Percentiles rank a stretch among this genome's conserved stretches.
Evolutionary conservation across 2,113 vertebrate genomes (phyloP).

Genomic region (Otis tarda): DNA sequence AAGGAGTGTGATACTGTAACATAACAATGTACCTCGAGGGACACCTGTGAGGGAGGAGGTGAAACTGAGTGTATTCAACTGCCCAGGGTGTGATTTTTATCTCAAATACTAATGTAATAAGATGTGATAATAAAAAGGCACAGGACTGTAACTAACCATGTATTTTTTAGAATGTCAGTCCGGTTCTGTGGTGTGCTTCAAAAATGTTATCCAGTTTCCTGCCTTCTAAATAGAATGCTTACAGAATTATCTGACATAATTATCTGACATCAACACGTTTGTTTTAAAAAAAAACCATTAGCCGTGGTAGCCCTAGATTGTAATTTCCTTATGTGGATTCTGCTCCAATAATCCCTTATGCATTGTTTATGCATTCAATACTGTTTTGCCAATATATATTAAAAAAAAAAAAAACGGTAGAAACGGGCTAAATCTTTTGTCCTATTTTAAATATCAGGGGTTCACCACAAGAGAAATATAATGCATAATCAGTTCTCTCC

Average conservation of each 20-base stretch:
- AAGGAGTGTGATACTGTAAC: conserved; percentile 28
- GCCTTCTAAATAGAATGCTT: conserved; percentile 17
- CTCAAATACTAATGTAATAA: conserved; percentile 60
- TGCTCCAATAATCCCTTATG: neutral
- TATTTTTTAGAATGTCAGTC: conserved; percentile 19
- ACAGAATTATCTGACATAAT: conserved; percentile 1
- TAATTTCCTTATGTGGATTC: neutral
- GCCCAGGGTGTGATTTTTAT: conserved; percentile 62
- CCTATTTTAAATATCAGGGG: neutral
- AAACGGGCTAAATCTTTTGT: neutral
- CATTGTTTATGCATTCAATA: neutral
- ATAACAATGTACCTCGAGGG: neutral
- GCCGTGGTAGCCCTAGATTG: neutral
- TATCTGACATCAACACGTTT: neutral
- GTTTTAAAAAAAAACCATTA: neutral
- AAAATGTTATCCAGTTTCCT: neutral
- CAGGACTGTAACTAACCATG: conserved; percentile 6
- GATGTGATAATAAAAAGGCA: conserved; percentile 65
- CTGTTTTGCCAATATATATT: neutral
- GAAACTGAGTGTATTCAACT: conserved; percentile 45
- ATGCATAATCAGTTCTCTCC: neutral
- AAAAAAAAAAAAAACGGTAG: neutral
- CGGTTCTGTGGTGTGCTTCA: neutral
- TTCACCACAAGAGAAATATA: neutral
- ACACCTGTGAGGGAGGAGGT: conserved; percentile 54